Conservation (phyloP, 2,888 invertebrate species). For the Eulithis prunata region DNA sequence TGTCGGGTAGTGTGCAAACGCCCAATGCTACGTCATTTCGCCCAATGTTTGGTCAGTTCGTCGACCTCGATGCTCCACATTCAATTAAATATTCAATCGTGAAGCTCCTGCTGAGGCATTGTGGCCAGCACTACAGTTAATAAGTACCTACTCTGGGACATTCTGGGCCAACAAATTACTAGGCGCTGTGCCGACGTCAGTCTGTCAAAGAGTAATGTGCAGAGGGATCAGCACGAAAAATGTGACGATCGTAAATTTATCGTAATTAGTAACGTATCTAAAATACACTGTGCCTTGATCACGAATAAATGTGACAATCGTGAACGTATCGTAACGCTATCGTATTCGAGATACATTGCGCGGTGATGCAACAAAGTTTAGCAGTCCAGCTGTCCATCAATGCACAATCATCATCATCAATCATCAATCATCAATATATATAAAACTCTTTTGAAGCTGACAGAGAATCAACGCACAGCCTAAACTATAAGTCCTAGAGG, state of each 20-base stretch:
- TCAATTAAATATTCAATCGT: conserved; percentile 78
- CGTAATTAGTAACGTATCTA: background rate
- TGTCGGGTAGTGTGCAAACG: no score
- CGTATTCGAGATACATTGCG: background rate
- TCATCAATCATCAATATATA: no score
- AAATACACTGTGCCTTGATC: no score
- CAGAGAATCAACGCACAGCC: no score
- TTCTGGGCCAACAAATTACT: conserved; percentile 47
- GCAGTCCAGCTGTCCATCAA: no score
- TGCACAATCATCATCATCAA: no score
- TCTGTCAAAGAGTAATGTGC: conserved; percentile 23
- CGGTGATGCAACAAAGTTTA: no score
- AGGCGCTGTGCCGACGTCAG: conserved; percentile 39
- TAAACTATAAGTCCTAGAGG: no score
- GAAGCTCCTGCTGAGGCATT: conserved; percentile 57
- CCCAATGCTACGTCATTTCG: conserved; percentile 23
- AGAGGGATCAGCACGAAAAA: conserved; percentile 6
- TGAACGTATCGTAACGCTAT: background rate
- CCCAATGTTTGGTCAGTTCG: conserved; percentile 49
- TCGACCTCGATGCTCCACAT: conserved; percentile 63
- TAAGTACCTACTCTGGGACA: conserved; percentile 54
- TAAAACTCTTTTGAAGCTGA: no score
- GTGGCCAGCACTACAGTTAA: conserved; percentile 58
- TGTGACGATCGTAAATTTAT: background rate
- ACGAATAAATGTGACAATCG: background rate